These are phyloP conservation scores for Haplochromis vanheusdeni DNA, from an alignment of 2,113 vertebrate species.

Conservation along the genomic window DNA sequence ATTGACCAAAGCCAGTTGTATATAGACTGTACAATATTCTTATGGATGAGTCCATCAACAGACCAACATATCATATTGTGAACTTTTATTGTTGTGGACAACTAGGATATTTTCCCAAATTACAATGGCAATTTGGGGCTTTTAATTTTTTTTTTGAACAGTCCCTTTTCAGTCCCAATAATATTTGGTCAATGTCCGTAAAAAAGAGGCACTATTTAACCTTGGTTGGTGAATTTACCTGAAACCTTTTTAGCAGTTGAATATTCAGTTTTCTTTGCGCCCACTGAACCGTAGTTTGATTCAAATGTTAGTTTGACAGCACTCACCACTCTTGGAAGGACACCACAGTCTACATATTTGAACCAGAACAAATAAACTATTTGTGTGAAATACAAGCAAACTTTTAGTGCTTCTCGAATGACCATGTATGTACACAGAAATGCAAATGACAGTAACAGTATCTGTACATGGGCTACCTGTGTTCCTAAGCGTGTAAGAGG, in stretches of 20 bases:
- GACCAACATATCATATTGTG: neutral
- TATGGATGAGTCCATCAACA: neutral
- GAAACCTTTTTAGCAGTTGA: neutral
- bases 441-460: neutral
- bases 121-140: neutral
- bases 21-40: neutral
- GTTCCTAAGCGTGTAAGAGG: accelerated
- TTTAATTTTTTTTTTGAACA: neutral
- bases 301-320: neutral
- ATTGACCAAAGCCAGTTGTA: neutral
- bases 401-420: neutral
- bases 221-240: neutral
- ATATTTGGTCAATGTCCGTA: neutral
- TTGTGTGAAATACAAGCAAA: neutral
- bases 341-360: neutral
- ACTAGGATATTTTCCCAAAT: neutral
- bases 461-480: neutral
- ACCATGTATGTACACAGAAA: neutral
- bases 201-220: neutral
- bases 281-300: neutral
- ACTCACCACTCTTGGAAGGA: neutral
- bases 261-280: neutral
- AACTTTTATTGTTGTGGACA: neutral
- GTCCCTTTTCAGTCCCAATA: neutral
- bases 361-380: neutral